phyloP scores from a whole-genome alignment of 2,797 vertebrate species.

The Sebastes trivittatus region DNA sequence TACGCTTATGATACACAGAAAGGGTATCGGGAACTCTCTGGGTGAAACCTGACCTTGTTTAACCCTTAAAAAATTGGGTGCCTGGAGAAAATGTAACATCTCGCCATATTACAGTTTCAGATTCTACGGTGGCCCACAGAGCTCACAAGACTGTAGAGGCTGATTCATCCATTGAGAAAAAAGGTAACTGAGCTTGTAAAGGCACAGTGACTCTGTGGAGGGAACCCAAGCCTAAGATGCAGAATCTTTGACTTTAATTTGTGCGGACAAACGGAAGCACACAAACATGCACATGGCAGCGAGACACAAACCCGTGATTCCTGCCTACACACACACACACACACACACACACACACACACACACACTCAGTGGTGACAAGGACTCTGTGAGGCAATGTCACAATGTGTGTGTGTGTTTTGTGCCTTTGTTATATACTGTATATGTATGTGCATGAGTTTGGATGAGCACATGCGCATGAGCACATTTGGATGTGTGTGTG shows the following conservation, averaged over 20 bases:
- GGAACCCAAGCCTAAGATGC: constrained; percentile 8
- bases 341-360: not conserved
- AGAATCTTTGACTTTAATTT: constrained; percentile 20
- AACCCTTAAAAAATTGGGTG: constrained; percentile 22
- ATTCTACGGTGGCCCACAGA: not conserved
- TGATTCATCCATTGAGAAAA: constrained; percentile 19
- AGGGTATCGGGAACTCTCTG: not conserved
- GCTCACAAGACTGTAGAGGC: not conserved
- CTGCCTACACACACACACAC: constrained; percentile 14
- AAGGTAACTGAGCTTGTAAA: not conserved
- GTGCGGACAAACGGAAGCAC: constrained; percentile 11
- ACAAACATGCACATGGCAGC: constrained; percentile 39
- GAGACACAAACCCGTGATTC: constrained; percentile 32
- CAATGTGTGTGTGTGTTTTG: constrained; percentile 24
- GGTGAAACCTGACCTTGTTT: constrained; percentile 33
- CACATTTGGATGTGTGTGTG: not conserved
- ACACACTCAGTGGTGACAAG: constrained; percentile 33
- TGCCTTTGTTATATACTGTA: constrained; percentile 24
- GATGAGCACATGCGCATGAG: constrained; percentile 16
- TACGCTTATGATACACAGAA: constrained; percentile 4
- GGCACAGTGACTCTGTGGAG: not conserved
- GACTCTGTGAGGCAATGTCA: constrained; percentile 39
- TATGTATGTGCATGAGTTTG: constrained; percentile 14
- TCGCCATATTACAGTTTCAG: not conserved
- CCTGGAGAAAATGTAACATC: constrained; percentile 1